A percentile compares a stretch with the other conserved stretches of the same genome.
phyloP scores from a whole-genome alignment of 2,113 vertebrate species.

The Pleuronectes platessa region DNA sequence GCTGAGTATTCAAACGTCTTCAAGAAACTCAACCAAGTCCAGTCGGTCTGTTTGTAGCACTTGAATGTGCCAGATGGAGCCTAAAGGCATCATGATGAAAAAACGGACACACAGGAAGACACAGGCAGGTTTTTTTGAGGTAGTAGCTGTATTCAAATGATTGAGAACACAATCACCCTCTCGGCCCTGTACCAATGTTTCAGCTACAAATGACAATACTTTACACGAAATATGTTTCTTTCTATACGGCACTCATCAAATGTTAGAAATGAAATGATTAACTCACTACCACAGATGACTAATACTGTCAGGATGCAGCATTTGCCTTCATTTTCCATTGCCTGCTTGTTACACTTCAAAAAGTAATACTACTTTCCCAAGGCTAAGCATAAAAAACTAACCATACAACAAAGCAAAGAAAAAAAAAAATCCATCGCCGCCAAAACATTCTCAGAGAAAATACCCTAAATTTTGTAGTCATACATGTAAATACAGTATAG shows the following conservation, averaged over 20 bases:
- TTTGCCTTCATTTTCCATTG: constrained; percentile 34
- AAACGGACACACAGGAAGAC: constrained; percentile 17
- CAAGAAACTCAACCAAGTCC: no score
- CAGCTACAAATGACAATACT: constrained; percentile 79
- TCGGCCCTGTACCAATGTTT: constrained; percentile 68
- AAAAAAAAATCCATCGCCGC: not conserved
- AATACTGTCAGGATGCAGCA: constrained; percentile 63
- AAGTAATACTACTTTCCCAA: constrained; percentile 57
- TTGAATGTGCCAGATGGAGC: not conserved
- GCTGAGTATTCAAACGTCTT: no score
- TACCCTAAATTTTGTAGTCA: constrained; percentile 38
- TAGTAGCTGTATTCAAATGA: constrained; percentile 85
- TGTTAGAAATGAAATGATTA: constrained; percentile 64
- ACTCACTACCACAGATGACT: constrained; percentile 59
- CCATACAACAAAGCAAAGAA: constrained; percentile 45
- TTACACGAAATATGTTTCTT: constrained; percentile 61
- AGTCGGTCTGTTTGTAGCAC: not conserved
- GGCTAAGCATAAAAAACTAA: constrained; percentile 55
- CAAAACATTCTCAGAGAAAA: constrained; percentile 42
- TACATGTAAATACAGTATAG: constrained; percentile 42
- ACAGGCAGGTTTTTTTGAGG: constrained; percentile 64
- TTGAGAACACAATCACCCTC: constrained; percentile 77
- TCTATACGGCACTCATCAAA: constrained; percentile 68
- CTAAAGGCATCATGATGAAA: not conserved
- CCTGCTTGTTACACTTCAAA: constrained; percentile 25